Conservation (phyloP, 1,140 invertebrate species). For the Adelges cooleyi region DNA sequence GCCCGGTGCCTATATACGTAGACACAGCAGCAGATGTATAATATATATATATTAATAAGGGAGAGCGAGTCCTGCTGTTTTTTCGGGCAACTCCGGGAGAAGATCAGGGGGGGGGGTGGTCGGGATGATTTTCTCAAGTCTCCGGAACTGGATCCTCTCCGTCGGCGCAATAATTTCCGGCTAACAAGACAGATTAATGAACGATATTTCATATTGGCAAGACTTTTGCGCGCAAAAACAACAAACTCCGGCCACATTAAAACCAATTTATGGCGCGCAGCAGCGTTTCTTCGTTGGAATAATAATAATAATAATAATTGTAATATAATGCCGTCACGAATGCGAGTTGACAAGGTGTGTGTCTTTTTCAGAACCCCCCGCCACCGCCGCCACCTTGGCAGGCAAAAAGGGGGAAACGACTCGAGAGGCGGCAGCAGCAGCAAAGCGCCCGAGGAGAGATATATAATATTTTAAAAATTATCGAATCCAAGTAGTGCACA, state of each 20-base stretch:
- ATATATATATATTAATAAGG: slow-evolving; percentile 4
- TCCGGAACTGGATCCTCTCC: slow-evolving; percentile 23
- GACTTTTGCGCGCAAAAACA: slow-evolving; percentile 24
- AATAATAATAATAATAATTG: slow-evolving; percentile 19
- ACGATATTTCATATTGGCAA: slow-evolving; percentile 28
- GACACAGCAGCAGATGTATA: background rate
- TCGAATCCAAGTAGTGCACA: slow-evolving; percentile 26
- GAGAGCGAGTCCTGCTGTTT: background rate
- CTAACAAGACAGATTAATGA: slow-evolving; percentile 28
- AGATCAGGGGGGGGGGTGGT: background rate
- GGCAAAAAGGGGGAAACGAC: background rate
- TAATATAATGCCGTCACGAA: slow-evolving; percentile 28
- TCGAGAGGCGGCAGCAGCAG: slow-evolving; percentile 13
- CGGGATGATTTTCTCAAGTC: background rate
- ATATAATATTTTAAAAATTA: slow-evolving; percentile 27
- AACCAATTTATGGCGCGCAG: slow-evolving; percentile 26
- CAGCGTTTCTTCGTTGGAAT: background rate
- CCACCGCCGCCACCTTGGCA: background rate
- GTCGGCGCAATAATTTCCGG: slow-evolving; percentile 28
- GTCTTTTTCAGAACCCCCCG: too few species aligned
- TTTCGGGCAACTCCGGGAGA: too few species aligned
- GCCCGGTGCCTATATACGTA: background rate
- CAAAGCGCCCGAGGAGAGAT: slow-evolving; percentile 15
- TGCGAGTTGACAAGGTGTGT: slow-evolving; percentile 27
- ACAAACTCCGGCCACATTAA: slow-evolving; percentile 25